Base-by-base conservation (phyloP, 2,113 vertebrate species). In the Melanerpes aurifrons region DNA sequence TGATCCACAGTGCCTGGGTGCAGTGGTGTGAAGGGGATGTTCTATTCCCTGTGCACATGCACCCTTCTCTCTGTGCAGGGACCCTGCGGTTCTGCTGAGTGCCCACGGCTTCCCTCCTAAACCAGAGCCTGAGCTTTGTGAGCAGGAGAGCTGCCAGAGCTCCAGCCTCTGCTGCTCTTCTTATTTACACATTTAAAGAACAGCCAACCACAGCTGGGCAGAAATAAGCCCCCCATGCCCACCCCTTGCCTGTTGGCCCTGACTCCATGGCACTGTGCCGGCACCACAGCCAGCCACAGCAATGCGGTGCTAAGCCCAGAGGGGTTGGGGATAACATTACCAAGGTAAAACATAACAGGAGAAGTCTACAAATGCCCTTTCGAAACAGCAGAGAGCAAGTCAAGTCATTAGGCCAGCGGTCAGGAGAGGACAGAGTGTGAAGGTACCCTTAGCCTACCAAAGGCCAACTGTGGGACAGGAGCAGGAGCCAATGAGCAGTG, bases 341-440 rank as follows among this genome's bases (percentile, higher is more conserved):
- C 90, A 57, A 93, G 96, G 94, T 95, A 89, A 97, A 96, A 92
- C 88, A 86, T 92, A 93, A 97, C 95, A 95, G 94, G 92, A 93
- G 97, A 96, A 96, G 92, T 82, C 91, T 72, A 86, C 93, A 72
- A 93, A 89, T 45, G 79, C 82, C 96, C 95, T 97, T 96, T 96
- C 88, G 94, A 96, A 97, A 94, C 69, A 88, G 66, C 83, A 96
- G 84, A 76, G 78, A 94, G 92, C 3, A 16, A 80, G 78, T 76
- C 67, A 24, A 94, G 95, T 93, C 87, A 87, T 82, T 56, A 84
- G 92, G 96, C 76, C 94, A 90, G 92, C 57, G 90, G 96, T 96
- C 96, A 96, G 95, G 57, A 95, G 93, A 91, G 89, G 93, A 96
- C 94, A 92, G 56, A 73, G 73, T 89, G 79, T 70, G 81, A 86